These are phyloP conservation scores for Myotis lucifugus DNA, from an alignment of 2,113 vertebrate species.

Conservation along the genomic window DNA sequence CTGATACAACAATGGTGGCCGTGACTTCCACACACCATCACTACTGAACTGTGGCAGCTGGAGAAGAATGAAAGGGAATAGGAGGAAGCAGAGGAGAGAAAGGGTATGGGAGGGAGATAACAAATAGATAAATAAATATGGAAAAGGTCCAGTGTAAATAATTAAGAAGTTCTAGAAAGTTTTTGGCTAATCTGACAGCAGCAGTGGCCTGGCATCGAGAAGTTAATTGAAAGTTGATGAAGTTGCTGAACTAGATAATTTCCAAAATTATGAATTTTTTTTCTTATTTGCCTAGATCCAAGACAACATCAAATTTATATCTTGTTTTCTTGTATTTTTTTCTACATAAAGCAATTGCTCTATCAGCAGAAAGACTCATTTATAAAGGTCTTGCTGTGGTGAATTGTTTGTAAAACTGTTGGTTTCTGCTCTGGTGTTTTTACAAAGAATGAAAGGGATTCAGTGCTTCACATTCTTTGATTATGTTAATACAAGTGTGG, in stretches of 20 bases:
- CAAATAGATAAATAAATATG: no score
- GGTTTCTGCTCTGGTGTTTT: slow-evolving; percentile 14
- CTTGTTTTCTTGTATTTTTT: neutral
- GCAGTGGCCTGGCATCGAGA: neutral
- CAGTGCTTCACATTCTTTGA: neutral
- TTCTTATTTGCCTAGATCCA: neutral
- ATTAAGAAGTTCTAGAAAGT: no score
- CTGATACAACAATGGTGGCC: neutral
- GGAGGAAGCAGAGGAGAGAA: neutral
- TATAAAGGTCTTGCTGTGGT: neutral
- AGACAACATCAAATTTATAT: neutral
- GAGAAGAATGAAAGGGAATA: neutral
- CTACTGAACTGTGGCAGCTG: no score
- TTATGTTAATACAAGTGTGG: neutral
- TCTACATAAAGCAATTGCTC: neutral
- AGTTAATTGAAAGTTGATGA: slow-evolving; percentile 48
- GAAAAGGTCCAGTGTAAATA: neutral
- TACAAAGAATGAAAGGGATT: slow-evolving; percentile 29
- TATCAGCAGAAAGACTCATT: neutral
- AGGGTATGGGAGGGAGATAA: neutral
- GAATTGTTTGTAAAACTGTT: slow-evolving; percentile 22
- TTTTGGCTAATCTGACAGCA: neutral
- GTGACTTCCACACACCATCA: neutral
- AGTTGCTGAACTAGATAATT: slow-evolving; percentile 37
- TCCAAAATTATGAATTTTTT: neutral